Evolutionary conservation across 2,113 vertebrate genomes (phyloP).

Genomic region (Telmatochromis sp.): DNA sequence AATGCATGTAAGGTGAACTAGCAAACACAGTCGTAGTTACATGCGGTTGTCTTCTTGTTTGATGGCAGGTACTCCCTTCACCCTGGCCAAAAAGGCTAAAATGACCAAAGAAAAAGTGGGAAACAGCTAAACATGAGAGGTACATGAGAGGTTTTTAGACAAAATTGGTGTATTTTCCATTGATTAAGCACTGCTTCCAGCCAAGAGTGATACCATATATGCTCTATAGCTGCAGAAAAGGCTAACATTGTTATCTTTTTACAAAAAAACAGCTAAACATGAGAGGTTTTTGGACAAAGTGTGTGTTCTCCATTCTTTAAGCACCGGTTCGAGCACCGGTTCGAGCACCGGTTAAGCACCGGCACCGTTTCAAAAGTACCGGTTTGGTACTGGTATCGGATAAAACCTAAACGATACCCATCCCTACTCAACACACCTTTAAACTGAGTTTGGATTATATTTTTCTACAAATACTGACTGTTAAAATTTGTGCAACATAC

Average conservation of each 20-base stretch:
- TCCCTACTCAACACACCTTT: not conserved
- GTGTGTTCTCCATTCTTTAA: not conserved
- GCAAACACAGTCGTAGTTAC: accelerated
- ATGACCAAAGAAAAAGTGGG: not conserved
- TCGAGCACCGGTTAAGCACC: not conserved
- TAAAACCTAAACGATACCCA: not conserved
- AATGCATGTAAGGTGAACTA: not conserved
- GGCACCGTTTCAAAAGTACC: not conserved
- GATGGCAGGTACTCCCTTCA: accelerated
- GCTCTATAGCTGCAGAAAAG: not conserved
- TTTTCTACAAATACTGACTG: not conserved
- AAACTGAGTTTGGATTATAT: not conserved
- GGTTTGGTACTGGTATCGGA: not conserved
- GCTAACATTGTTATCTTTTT: not conserved
- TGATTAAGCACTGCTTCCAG: not conserved
- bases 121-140: not conserved
- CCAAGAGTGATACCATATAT: not conserved
- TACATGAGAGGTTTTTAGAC: not conserved
- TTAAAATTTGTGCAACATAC: not conserved
- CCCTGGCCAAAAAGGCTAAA: not conserved
- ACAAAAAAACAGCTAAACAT: not conserved
- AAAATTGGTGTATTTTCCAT: accelerated
- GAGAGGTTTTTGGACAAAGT: not conserved
- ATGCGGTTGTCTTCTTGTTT: accelerated
- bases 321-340: not conserved